Evolutionary conservation across 2,888 invertebrate species (phyloP).

Genomic region (Deroplatys truncata): DNA sequence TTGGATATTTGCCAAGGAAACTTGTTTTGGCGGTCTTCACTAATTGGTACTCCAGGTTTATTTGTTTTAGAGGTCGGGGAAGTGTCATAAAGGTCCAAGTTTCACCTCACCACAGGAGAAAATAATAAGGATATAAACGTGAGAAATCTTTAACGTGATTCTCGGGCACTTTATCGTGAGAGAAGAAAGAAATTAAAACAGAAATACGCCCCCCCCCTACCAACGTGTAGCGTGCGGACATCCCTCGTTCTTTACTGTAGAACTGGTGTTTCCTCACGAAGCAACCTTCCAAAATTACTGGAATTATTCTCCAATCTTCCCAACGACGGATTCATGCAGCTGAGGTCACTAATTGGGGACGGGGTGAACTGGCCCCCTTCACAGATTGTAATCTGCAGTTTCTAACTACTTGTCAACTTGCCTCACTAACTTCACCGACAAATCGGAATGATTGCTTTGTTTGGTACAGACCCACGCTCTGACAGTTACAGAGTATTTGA

Average conservation of each 20-base stretch:
- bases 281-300: background rate
- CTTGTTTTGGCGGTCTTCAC: too few species aligned
- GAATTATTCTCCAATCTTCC: background rate
- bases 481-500: background rate
- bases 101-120: too few species aligned
- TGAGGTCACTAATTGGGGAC: background rate
- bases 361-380: background rate
- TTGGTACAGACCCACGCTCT: background rate
- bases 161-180: background rate
- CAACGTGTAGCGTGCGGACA: background rate
- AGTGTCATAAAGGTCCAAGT: too few species aligned
- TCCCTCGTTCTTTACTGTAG: background rate
- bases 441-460: background rate
- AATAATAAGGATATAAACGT: background rate
- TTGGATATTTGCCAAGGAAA: too few species aligned
- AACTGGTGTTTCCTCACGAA: background rate
- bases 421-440: background rate
- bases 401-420: background rate
- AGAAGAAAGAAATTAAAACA: background rate
- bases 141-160: background rate
- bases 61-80: too few species aligned
- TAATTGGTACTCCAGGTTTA: too few species aligned
- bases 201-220: background rate
- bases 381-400: background rate
- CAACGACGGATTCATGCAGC: background rate